Evolutionary conservation across 2,888 invertebrate genomes (phyloP).

Genomic region (Saturnia japonica): DNA sequence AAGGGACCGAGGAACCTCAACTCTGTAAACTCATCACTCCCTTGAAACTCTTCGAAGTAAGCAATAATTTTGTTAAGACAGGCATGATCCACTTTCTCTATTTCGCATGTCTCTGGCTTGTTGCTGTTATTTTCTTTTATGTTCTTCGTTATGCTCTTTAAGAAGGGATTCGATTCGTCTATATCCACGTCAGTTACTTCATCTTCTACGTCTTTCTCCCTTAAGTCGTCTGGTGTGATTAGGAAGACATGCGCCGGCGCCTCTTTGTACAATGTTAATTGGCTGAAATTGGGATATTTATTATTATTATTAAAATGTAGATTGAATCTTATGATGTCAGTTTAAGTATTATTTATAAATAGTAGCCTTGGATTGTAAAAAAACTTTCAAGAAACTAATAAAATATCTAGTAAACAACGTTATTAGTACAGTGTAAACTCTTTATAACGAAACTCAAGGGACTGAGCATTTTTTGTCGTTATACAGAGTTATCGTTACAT

Average conservation of each 20-base stretch:
- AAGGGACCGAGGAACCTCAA: slow-evolving; percentile 58
- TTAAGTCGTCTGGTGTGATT: slow-evolving; percentile 53
- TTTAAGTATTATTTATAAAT: background rate
- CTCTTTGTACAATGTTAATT: slow-evolving; percentile 54
- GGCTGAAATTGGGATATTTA: slow-evolving; percentile 38
- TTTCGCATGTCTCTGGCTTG: slow-evolving; percentile 9
- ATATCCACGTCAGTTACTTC: slow-evolving; percentile 22
- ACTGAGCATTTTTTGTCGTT: no score
- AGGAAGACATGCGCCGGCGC: slow-evolving; percentile 52
- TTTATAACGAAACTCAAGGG: no score
- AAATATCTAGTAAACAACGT: no score
- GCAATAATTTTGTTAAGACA: slow-evolving; percentile 38
- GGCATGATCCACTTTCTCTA: slow-evolving; percentile 12
- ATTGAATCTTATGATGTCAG: background rate
- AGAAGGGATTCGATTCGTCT: slow-evolving; percentile 24
- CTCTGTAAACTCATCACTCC: slow-evolving; percentile 37
- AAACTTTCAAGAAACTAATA: no score
- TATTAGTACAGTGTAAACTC: no score
- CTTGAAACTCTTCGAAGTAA: slow-evolving; percentile 49
- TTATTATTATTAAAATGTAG: no score
- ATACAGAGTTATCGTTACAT: no score
- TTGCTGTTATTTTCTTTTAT: background rate
- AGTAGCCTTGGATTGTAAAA: no score
- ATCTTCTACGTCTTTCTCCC: slow-evolving; percentile 28
- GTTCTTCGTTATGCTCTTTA: slow-evolving; percentile 19